Evolutionary conservation across 1,140 invertebrate genomes (phyloP), one percentile per base, ranked within the genome.

Genomic region (Drosophila santomea): DNA sequence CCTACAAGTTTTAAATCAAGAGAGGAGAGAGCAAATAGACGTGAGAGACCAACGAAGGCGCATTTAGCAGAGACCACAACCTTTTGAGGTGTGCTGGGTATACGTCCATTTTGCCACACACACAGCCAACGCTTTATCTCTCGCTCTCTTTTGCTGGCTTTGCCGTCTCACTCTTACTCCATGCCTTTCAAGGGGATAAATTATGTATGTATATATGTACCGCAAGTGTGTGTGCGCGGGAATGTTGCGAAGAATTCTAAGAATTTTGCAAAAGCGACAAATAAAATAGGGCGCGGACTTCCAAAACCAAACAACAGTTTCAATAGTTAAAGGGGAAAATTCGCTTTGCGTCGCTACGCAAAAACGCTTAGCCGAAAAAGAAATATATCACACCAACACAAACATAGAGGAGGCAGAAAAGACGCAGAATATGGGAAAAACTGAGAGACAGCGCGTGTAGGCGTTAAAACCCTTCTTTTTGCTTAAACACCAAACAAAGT

Each of bases 191-290:
- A 61, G 54, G 58, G 72, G 44, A 79, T 48, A 80, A 66, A 59
- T 62, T 41, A 62, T 59, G 55, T 68, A 48, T 74, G 39, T 68
- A 48, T 74, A 36, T 68, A 74, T 73, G 17, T 25, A 44, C 25
- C 39, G 47, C 57, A 11, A 52, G 38, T 85, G 56, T 78, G 74
- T 78, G 66, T 63, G 85, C 84, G 84, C 84, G 84, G 84, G 84
- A 89, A 89, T 89, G 84, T 89, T 89, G 82, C 68, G 72, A 89
- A 83, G 84, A 89, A 89, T 89, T 89, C 84, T 84, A 84, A 89
- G 84, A 89, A 89, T 89, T 89, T 88, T 71, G 77, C 80, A 76
- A 62, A 78, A 89, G 64, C 62, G 32, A 77, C 51, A 28, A 36
- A 63, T 28, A 10, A 75, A 41, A 36, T 43, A 58, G 67, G 61